These are phyloP conservation scores for Brachionus plicatilis DNA, from an alignment of 1,140 invertebrate genomes.

Conservation along the genomic window DNA sequence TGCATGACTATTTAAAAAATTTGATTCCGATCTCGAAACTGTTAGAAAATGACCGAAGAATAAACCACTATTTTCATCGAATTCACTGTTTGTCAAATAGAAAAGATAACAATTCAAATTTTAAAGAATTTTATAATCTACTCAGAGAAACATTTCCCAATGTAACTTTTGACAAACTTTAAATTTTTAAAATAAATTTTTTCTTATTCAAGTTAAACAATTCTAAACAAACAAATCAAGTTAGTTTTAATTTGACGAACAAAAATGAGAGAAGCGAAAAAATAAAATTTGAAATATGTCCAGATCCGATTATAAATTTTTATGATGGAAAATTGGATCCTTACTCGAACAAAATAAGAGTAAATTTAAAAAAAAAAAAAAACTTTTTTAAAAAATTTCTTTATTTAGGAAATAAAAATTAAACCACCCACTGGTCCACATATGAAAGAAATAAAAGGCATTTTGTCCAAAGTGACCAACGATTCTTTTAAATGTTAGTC, in stretches of 20 bases:
- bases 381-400: background rate
- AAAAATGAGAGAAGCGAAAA: background rate
- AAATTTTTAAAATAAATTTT: background rate
- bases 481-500: slow-evolving; percentile 9
- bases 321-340: slow-evolving; percentile 8
- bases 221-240: background rate
- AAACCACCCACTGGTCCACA: background rate
- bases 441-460: background rate
- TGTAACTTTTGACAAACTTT: background rate
- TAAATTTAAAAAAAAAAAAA: background rate
- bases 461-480: background rate
- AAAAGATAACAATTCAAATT: background rate
- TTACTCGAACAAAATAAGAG: slow-evolving; percentile 1
- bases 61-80: background rate
- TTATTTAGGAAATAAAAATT: background rate
- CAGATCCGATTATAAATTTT: slow-evolving; percentile 19
- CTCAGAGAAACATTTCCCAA: background rate
- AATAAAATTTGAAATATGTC: background rate
- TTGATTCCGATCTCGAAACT: background rate
- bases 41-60: background rate
- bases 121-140: background rate
- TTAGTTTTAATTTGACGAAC: background rate
- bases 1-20: background rate
- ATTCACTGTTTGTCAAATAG: background rate
- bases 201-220: background rate